Evolutionary conservation across 1,140 invertebrate genomes (phyloP), one percentile per base, ranked within the genome.

Genomic region (Portunus trituberculatus): DNA sequence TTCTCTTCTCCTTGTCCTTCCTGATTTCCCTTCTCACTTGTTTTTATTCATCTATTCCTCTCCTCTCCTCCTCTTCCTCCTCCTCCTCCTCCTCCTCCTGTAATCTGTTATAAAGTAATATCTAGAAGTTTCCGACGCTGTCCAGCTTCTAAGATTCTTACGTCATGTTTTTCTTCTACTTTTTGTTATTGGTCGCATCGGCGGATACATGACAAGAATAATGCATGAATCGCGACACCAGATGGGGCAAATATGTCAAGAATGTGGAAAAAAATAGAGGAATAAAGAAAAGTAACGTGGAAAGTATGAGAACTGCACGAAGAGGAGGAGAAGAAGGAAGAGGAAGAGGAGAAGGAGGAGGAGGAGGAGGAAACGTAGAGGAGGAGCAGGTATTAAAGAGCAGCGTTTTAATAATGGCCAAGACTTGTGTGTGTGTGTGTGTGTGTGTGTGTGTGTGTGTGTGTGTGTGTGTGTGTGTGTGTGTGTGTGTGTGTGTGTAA

Each of bases 371-470:
- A 76, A 25, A 76, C 1, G 67, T n/a, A 25, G 67, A 76, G 67
- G n/a, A n/a, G 67, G 25, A 76, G 67, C 10, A 76, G 20, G n/a
- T 76, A 76, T 76, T 76, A 76, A 76, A 76, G n/a, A 76, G 67
- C 20, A 76, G 8, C 67, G n/a, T 76, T 76, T 76, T 76, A 8
- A 76, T 1, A n/a, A 76, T n/a, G 67, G 39, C 39, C 39, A 39
- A 39, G 86, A 29, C n/a, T 88, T 88, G 86, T 88, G 86, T 88
- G 86, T 88, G 86, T 88, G 86, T 88, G 86, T 88, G 86, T 88
- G 86, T 88, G 86, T 88, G 86, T 88, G 86, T 88, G 86, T 88
- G 86, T 88, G 86, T 88, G 86, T 88, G 86, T 88, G 86, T 88
- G 86, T 88, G 86, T 88, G 32, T 88, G 86, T 88, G 86, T 88